Evolutionary conservation across 2,797 vertebrate species (phyloP).

Genomic region (Melanotaenia parkinsoni): DNA sequence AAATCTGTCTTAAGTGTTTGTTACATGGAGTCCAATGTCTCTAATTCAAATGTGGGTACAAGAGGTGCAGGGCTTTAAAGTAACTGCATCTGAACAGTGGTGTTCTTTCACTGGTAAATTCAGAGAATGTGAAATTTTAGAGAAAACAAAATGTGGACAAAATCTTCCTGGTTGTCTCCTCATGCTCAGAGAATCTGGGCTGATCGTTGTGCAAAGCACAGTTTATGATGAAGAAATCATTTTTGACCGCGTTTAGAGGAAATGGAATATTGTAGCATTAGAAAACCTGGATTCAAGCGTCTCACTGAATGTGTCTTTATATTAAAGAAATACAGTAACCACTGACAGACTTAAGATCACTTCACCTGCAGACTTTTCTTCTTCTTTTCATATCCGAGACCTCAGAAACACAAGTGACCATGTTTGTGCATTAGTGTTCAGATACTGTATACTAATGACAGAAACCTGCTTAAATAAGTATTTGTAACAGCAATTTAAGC

Average conservation of each 20-base stretch:
- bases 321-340: slow-evolving; percentile 32
- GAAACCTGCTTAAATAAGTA: slow-evolving; percentile 64
- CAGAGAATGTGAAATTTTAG: slow-evolving; percentile 31
- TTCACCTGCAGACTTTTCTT: slow-evolving; percentile 27
- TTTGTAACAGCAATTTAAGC: slow-evolving; percentile 87
- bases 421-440: slow-evolving; percentile 61
- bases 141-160: not conserved
- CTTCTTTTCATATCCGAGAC: slow-evolving; percentile 53
- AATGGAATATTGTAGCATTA: slow-evolving; percentile 55
- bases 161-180: slow-evolving; percentile 12
- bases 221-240: slow-evolving; percentile 23
- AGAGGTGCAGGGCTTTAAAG: slow-evolving; percentile 12
- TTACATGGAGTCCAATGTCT: slow-evolving; percentile 45
- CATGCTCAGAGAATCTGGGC: not conserved
- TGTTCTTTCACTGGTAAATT: slow-evolving; percentile 30
- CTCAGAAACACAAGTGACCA: slow-evolving; percentile 71
- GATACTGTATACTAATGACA: slow-evolving; percentile 59
- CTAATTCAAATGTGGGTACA: slow-evolving; percentile 24
- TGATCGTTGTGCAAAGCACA: slow-evolving; percentile 31
- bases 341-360: slow-evolving; percentile 28
- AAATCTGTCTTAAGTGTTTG: slow-evolving; percentile 8
- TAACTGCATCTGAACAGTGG: slow-evolving; percentile 2
- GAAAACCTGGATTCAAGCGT: slow-evolving; percentile 36
- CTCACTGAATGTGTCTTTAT: slow-evolving; percentile 54
- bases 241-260: slow-evolving; percentile 38